These are phyloP conservation scores for Synanthedon tipuliformis DNA, from an alignment of 2,888 invertebrate species.

Conservation along the genomic window DNA sequence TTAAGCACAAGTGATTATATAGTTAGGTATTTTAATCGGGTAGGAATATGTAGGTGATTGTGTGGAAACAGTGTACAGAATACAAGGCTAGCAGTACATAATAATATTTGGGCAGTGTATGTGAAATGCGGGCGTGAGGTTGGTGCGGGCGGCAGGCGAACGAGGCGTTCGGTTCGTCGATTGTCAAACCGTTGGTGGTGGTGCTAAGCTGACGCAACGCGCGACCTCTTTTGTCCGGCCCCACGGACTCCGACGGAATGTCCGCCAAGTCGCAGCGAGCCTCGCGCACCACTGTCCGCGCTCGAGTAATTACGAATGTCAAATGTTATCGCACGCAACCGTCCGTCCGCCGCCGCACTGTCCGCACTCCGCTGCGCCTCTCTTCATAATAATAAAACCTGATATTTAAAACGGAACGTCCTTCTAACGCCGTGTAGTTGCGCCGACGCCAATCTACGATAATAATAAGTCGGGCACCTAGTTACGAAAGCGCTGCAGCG, in stretches of 20 bases:
- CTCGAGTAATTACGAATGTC: constrained; percentile 69
- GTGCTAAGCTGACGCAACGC: constrained; percentile 49
- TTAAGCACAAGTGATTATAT: too few relatives aligned
- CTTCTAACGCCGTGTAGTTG: constrained; percentile 72
- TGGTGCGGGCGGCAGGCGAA: constrained; percentile 14
- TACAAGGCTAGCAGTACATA: constrained; percentile 36
- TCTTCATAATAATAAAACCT: constrained; percentile 72
- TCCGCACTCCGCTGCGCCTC: constrained; percentile 69
- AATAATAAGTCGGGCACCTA: constrained; percentile 66
- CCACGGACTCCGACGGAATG: constrained; percentile 37
- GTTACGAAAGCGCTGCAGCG: constrained; percentile 50
- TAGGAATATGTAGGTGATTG: constrained; percentile 2
- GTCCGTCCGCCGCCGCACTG: constrained; percentile 46
- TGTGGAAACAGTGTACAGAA: constrained; percentile 37
- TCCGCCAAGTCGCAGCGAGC: constrained; percentile 32
- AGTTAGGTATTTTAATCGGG: background rate
- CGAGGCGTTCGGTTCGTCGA: constrained; percentile 7
- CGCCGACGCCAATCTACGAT: constrained; percentile 72
- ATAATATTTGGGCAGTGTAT: constrained; percentile 42
- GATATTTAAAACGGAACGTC: constrained; percentile 72
- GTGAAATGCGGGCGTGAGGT: constrained; percentile 33
- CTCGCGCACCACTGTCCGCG: constrained; percentile 35
- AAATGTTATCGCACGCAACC: constrained; percentile 71
- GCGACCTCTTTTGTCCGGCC: constrained; percentile 66
- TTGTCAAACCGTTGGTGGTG: constrained; percentile 18